These are phyloP conservation scores for Micromesistius poutassou DNA, from an alignment of 2,797 vertebrate genomes.

Conservation along the genomic window DNA sequence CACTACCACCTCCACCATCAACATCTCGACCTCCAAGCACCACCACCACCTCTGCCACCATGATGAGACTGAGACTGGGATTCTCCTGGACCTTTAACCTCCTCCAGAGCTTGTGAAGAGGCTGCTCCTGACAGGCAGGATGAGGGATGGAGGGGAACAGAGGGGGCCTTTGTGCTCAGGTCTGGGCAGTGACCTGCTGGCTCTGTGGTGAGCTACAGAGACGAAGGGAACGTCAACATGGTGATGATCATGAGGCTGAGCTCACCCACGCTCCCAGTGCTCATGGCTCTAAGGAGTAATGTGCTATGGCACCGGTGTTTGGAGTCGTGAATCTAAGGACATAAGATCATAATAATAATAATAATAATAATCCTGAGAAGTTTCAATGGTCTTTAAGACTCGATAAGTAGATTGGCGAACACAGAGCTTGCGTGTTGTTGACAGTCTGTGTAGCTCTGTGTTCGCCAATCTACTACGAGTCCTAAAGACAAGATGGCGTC, in stretches of 20 bases:
- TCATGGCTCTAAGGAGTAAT: constrained; percentile 48
- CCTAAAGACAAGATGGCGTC: too few species aligned
- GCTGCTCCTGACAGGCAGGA: constrained; percentile 20
- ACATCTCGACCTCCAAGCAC: background rate
- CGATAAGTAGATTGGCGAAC: too few species aligned
- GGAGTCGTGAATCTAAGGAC: constrained; percentile 15
- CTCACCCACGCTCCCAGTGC: constrained; percentile 22
- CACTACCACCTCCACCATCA: background rate
- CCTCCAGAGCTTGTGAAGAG: constrained; percentile 5
- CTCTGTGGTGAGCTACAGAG: constrained; percentile 38
- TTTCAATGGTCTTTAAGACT: too few species aligned
- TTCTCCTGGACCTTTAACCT: constrained; percentile 8
- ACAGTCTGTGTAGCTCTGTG: too few species aligned
- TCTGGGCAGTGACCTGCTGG: constrained; percentile 18
- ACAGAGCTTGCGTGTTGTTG: too few species aligned
- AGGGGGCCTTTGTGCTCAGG: constrained; percentile 40
- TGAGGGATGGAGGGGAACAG: constrained; percentile 33
- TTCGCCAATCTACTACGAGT: too few species aligned
- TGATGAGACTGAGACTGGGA: background rate
- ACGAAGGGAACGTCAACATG: constrained; percentile 33
- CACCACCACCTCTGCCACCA: background rate
- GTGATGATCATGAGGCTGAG: constrained; percentile 27
- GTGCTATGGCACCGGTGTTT: constrained; percentile 35
- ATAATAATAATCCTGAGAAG: background rate
- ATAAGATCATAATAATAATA: background rate